Percentiles rank a stretch among this genome's conserved stretches.
Conservation (phyloP, 1,140 invertebrate genomes). For the Neotoxoptera formosana region DNA sequence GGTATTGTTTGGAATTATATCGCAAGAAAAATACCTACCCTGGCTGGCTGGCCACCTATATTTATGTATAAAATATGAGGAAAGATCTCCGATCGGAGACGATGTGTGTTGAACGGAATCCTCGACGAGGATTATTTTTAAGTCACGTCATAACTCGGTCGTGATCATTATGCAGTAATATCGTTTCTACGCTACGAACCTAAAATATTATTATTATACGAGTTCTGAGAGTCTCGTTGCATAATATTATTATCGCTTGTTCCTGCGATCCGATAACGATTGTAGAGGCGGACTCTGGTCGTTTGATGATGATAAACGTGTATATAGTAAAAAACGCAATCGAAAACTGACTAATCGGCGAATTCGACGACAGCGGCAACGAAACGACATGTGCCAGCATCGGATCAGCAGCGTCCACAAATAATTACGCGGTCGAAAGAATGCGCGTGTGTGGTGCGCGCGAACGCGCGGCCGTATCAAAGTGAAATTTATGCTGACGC, state of each 20-base stretch:
- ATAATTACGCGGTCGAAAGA: not conserved
- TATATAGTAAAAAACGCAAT: not conserved
- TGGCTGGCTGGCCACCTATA: not conserved
- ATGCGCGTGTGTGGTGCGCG: not conserved
- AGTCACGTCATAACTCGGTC: not conserved
- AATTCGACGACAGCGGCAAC: not conserved
- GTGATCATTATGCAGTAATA: not conserved
- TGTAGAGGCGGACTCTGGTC: not conserved
- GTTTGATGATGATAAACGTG: not conserved
- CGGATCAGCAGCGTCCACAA: not conserved
- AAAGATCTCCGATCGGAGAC: not conserved
- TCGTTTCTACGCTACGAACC: not conserved
- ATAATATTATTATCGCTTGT: not conserved
- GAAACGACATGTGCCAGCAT: not conserved
- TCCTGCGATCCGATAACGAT: not conserved
- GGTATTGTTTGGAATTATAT: not conserved
- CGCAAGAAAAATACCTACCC: not conserved
- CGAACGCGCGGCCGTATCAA: not conserved
- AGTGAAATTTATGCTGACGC: not conserved
- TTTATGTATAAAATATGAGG: not conserved
- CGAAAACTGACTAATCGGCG: not conserved
- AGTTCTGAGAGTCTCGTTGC: not conserved
- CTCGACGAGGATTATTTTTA: not conserved
- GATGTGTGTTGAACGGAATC: not conserved
- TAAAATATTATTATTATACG: not conserved